These are phyloP conservation scores for Agapornis canus DNA, from an alignment of 2,797 vertebrate species.

Conservation along the genomic window DNA sequence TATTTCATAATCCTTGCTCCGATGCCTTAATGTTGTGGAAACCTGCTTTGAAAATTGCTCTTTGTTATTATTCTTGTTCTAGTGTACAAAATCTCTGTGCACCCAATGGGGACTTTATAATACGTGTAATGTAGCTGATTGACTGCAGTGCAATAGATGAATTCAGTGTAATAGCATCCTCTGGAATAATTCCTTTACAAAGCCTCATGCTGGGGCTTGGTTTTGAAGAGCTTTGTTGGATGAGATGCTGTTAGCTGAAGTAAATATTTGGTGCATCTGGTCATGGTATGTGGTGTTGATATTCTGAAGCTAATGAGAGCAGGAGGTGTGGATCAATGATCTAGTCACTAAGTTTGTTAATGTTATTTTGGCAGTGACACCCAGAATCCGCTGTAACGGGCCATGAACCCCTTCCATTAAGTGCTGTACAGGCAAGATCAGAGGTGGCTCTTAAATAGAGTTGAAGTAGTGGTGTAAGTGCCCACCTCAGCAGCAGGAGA, in stretches of 20 bases:
- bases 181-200: not conserved
- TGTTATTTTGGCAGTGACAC: not conserved
- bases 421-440: not conserved
- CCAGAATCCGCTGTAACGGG: too few relatives aligned
- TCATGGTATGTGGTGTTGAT: rapidly evolving
- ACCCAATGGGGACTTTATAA: not conserved
- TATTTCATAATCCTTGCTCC: not conserved
- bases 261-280: not conserved
- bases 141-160: not conserved
- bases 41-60: not conserved
- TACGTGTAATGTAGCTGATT: not conserved
- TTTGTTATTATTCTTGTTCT: not conserved
- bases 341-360: not conserved
- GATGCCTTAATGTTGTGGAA: not conserved
- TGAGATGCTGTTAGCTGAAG: not conserved
- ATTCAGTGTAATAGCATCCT: not conserved
- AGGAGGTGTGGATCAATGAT: not conserved
- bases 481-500: rapidly evolving
- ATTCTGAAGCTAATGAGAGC: not conserved
- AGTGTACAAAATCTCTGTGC: not conserved
- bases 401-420: not conserved
- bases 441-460: not conserved
- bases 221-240: not conserved
- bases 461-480: rapidly evolving
- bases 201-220: not conserved